Conservation (phyloP, 2,797 vertebrate species). For the Sebastes baramenuke region DNA sequence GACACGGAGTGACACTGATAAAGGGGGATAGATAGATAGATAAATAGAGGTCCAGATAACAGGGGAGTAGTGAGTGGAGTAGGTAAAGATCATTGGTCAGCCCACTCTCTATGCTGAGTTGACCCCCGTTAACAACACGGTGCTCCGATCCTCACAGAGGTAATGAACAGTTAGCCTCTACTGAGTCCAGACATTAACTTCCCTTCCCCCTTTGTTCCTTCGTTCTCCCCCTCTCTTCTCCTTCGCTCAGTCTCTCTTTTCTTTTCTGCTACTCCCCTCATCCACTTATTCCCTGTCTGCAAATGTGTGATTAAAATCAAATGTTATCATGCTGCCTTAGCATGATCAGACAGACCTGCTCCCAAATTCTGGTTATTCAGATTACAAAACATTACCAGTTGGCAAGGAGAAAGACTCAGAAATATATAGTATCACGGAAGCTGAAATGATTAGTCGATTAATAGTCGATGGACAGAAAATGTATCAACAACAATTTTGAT, state of each 20-base stretch:
- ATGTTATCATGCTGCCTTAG: neutral
- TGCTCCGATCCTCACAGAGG: constrained; percentile 23
- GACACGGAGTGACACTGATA: neutral
- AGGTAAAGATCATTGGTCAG: constrained; percentile 17
- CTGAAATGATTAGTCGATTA: neutral
- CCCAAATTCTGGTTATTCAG: neutral
- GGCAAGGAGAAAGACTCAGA: neutral
- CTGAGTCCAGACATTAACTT: constrained; percentile 25
- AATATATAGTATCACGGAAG: neutral
- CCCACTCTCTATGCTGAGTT: constrained; percentile 15
- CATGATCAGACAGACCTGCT: neutral
- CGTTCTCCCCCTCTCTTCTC: neutral
- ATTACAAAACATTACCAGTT: neutral
- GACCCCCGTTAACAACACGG: constrained; percentile 38
- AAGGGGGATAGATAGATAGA: neutral
- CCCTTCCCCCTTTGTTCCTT: neutral
- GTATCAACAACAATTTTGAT: neutral
- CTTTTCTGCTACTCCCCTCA: neutral
- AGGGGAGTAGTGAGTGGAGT: neutral
- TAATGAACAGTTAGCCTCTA: constrained; percentile 52
- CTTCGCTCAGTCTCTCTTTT: neutral
- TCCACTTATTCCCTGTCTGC: neutral
- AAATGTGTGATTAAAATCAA: neutral
- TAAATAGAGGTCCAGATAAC: constrained; percentile 21
- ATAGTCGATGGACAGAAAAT: neutral